A percentile compares a stretch with the other conserved stretches of the same genome.
Conservation (phyloP, 2,113 vertebrate genomes). For the Callocephalon fimbriatum region DNA sequence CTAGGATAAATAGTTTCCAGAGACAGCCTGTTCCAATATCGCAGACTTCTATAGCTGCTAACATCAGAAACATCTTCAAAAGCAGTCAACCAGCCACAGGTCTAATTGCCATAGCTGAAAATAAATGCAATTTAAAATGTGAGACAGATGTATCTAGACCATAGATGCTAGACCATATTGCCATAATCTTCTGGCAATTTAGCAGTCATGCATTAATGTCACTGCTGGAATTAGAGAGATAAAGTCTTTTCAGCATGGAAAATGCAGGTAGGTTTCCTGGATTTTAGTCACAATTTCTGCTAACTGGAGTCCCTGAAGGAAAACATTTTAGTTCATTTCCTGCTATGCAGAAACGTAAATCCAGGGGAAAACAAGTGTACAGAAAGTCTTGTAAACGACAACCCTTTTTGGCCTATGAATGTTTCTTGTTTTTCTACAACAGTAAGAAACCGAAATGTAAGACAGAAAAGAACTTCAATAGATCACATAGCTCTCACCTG, state of each 20-base stretch:
- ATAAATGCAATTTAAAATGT: slow-evolving; percentile 43
- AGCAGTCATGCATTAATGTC: not conserved
- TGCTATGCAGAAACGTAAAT: not conserved
- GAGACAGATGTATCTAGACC: slow-evolving; percentile 1
- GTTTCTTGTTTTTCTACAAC: not conserved
- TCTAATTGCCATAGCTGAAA: slow-evolving; percentile 34
- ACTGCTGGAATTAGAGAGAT: not conserved
- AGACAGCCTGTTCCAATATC: not conserved
- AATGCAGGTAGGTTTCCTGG: not conserved
- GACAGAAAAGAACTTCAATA: not conserved
- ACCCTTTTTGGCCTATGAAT: not conserved
- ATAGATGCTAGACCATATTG: not conserved
- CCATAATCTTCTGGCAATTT: not conserved
- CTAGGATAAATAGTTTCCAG: slow-evolving; percentile 10
- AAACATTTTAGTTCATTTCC: not conserved
- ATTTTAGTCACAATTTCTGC: not conserved
- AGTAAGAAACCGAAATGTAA: not conserved
- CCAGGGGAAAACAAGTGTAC: not conserved
- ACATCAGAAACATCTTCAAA: slow-evolving; percentile 31
- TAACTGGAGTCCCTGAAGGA: not conserved
- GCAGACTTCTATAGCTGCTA: not conserved
- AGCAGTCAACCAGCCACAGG: slow-evolving; percentile 13
- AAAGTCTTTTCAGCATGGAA: not conserved
- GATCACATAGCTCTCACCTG: not conserved
- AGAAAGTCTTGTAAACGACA: not conserved